These are phyloP conservation scores for Blennius ocellaris DNA, from an alignment of 2,113 vertebrate species.

Conservation along the genomic window DNA sequence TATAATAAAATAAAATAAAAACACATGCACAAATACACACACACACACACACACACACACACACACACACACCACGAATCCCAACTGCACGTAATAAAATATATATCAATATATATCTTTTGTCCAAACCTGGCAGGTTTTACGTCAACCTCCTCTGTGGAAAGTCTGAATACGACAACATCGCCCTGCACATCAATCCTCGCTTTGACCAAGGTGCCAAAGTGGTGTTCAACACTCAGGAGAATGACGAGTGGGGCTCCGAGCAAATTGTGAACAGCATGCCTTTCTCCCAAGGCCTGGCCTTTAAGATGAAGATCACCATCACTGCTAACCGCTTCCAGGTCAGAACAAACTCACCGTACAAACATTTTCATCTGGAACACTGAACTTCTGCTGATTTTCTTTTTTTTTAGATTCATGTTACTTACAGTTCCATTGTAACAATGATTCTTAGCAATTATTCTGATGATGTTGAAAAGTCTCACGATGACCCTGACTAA, in stretches of 20 bases:
- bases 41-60: no score
- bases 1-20: no score
- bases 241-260: conserved; percentile 75
- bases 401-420: no score
- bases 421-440: no score
- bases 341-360: conserved; percentile 68
- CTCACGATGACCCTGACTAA: no score
- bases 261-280: conserved; percentile 80
- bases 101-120: no score
- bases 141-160: conserved; percentile 82
- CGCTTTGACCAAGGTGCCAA: conserved; percentile 87
- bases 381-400: no score
- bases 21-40: no score
- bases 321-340: conserved; percentile 74
- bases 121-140: conserved; percentile 76
- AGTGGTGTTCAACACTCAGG: conserved; percentile 84
- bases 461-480: no score
- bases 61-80: no score
- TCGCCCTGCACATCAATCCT: conserved; percentile 88
- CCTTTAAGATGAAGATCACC: conserved; percentile 85
- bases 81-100: no score
- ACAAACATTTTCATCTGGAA: background rate
- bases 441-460: no score
- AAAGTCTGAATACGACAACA: conserved; percentile 66
- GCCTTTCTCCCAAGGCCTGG: conserved; percentile 82